Evolutionary conservation across 2,888 invertebrate genomes (phyloP), one percentile per base, ranked within the genome.

Genomic region (Latrodectus elegans): DNA sequence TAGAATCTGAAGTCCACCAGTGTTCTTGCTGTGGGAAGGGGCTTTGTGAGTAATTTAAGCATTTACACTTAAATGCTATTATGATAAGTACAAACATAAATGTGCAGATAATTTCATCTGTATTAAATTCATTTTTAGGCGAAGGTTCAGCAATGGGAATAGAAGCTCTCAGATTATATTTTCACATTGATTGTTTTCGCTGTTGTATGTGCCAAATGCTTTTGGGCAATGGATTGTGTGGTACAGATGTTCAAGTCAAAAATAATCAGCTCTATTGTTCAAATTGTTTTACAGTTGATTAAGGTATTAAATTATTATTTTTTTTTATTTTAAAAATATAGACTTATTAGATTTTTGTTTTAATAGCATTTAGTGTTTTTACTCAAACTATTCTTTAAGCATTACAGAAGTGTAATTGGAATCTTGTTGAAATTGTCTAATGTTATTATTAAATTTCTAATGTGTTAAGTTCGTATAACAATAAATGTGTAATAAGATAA

Each of bases 141-240:
- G 96, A 97, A 92, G 99, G 99, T 91, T 98, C 98, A 77, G 99
- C 99, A 80, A 99, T 99, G 99, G 97, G 98, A 90, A 98, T 99
- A 91, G 98, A 98, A 93, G 97, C 97, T 82, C 94, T 99, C 90
- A 95, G 96, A 87, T 94, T 99, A 89, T 98, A 97, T 93, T 99
- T 98, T 93, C 99, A 99, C 94, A 96, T 99, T 94, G 96, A 97
- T 93, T 99, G 99, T 93, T 99, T 99, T 94, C 96, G 96, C 92
- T 99, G 99, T 94, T 97, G 96, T 91, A 97, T 98, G 89, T 99
- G 99, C 93, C 96, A 96, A 92, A 95, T 96, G 90, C 95, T 96
- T 90, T 94, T 99, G 76, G 98, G 98, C 90, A 97, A 97, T 93
- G 98, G 98, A 38, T 94, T 96, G 89, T 96, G 96, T 92, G 99